Percentiles rank a stretch among this genome's conserved stretches.
phyloP scores from a whole-genome alignment of 2,113 vertebrate genomes.

The Sakesphorus luctuosus region DNA sequence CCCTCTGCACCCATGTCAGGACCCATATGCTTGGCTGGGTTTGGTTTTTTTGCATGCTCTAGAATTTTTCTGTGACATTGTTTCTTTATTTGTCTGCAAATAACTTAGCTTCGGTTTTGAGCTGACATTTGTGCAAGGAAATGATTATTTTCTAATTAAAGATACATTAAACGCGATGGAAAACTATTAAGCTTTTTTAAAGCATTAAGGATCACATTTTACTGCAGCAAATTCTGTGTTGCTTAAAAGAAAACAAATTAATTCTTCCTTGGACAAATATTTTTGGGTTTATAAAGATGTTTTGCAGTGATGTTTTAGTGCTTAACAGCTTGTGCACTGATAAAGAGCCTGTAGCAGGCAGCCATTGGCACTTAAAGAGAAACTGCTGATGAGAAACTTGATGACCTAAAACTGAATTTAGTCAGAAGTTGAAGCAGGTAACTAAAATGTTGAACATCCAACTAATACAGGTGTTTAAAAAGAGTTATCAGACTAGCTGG shows the following conservation, averaged over 20 bases:
- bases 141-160: constrained; percentile 4
- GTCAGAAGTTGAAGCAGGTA: not conserved
- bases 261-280: not conserved
- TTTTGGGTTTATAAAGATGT: not conserved
- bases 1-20: constrained; percentile 20
- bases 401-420: not conserved
- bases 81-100: not conserved
- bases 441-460: not conserved
- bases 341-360: not conserved
- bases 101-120: not conserved
- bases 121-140: not conserved
- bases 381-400: not conserved
- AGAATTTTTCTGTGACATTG: not conserved
- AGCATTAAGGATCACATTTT: not conserved
- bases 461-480: not conserved
- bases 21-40: constrained; percentile 21
- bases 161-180: not conserved
- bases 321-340: not conserved
- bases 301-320: not conserved
- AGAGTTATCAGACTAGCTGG: not conserved
- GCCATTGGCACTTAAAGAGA: not conserved
- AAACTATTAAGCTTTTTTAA: not conserved
- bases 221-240: not conserved
- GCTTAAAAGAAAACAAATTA: not conserved
- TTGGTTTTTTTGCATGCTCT: not conserved